A percentile compares a stretch with the other conserved stretches of the same genome.
These are phyloP conservation scores for Crioceris asparagi DNA, from an alignment of 2,888 invertebrate species.

Conservation along the genomic window DNA sequence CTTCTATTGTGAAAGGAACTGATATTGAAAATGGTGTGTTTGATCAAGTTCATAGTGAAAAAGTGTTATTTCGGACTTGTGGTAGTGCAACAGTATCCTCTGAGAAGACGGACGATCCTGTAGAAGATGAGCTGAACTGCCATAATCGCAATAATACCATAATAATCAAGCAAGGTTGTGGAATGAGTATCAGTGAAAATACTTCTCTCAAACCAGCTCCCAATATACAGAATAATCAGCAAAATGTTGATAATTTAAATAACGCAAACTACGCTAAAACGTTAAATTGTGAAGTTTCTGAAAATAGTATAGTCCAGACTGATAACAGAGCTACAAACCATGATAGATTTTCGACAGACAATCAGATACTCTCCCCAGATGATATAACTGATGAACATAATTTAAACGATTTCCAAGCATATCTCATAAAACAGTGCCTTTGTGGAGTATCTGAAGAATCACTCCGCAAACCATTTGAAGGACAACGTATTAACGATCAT, in stretches of 20 bases:
- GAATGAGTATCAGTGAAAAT: slow-evolving; percentile 18
- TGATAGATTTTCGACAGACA: slow-evolving; percentile 4
- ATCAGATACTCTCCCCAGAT: slow-evolving; percentile 1
- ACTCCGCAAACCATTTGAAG: slow-evolving; percentile 60
- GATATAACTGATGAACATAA: slow-evolving; percentile 17
- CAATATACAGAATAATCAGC: slow-evolving; percentile 17
- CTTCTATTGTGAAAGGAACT: slow-evolving; percentile 31
- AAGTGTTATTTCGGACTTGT: slow-evolving; percentile 23
- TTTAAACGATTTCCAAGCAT: slow-evolving; percentile 49
- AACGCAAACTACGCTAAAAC: neutral
- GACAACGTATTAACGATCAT: slow-evolving; percentile 41
- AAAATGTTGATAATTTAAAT: neutral
- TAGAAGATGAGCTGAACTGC: slow-evolving; percentile 23
- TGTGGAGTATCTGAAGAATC: slow-evolving; percentile 64
- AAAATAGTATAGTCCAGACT: neutral
- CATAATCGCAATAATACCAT: slow-evolving; percentile 3
- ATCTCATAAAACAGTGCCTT: slow-evolving; percentile 64
- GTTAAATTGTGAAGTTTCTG: slow-evolving; percentile 1
- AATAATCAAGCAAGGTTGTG: slow-evolving; percentile 7
- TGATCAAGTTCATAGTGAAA: slow-evolving; percentile 23
- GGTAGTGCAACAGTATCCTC: no score
- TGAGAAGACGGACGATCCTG: slow-evolving; percentile 20
- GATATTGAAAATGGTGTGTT: slow-evolving; percentile 30
- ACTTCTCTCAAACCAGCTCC: slow-evolving; percentile 27
- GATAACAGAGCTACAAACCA: neutral